Conservation (phyloP, 2,113 vertebrate species). For the Dendrocopos noguchii region DNA sequence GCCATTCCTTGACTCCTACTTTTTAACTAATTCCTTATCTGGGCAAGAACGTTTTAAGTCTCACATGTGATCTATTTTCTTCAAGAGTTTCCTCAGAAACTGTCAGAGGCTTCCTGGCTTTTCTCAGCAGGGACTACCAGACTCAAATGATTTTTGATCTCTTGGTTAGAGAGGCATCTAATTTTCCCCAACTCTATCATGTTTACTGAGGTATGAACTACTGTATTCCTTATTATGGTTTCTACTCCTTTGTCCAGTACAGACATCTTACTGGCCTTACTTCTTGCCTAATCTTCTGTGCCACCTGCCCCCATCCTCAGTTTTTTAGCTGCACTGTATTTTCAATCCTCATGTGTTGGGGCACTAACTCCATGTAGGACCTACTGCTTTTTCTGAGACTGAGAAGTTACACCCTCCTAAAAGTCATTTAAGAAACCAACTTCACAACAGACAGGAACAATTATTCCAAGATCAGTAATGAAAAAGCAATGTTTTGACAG, state of each 20-base stretch:
- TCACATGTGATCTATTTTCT: neutral
- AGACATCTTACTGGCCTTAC: neutral
- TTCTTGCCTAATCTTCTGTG: neutral
- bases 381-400: neutral
- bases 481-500: conserved; percentile 33
- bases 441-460: neutral
- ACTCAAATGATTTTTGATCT: neutral
- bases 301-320: rapidly evolving
- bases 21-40: neutral
- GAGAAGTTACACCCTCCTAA: neutral
- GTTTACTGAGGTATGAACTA: neutral
- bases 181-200: neutral
- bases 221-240: neutral
- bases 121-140: neutral
- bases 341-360: neutral
- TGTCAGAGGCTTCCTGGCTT: neutral
- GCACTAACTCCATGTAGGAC: neutral
- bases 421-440: neutral
- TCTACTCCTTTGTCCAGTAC: neutral
- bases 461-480: neutral
- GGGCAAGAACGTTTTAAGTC: neutral
- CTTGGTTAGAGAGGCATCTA: neutral
- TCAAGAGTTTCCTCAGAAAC: neutral
- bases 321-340: neutral
- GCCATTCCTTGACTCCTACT: neutral